Evolutionary conservation across 2,888 invertebrate genomes (phyloP).

Genomic region (Campopleginae sp.): DNA sequence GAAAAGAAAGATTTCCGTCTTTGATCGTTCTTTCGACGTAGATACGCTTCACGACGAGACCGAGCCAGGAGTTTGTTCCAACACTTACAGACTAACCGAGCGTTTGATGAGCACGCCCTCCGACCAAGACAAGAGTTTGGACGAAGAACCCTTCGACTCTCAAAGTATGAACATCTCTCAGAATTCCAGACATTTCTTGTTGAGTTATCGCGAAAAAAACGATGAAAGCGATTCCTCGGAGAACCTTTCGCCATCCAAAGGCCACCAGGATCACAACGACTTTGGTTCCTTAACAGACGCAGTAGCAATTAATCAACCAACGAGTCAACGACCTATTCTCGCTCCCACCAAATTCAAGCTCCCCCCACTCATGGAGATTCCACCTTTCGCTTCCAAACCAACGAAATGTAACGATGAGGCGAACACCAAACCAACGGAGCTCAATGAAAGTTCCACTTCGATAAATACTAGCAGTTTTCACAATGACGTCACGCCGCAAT

Average conservation of each 20-base stretch:
- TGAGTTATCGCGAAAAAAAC: conserved; percentile 67
- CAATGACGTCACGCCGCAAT: conserved; percentile 14
- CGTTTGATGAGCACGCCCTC: conserved; percentile 67
- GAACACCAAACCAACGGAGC: background rate
- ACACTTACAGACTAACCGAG: conserved; percentile 63
- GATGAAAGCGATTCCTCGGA: conserved; percentile 66
- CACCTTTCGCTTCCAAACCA: conserved; percentile 15
- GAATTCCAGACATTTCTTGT: conserved; percentile 37
- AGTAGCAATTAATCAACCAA: background rate
- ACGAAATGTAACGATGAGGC: conserved; percentile 4
- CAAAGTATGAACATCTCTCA: conserved; percentile 44
- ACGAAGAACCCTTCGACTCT: conserved; percentile 30
- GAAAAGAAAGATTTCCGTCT: conserved; percentile 77
- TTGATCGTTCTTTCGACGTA: conserved; percentile 77
- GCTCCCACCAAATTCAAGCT: conserved; percentile 69
- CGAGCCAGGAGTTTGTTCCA: conserved; percentile 29
- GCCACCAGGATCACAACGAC: conserved; percentile 4
- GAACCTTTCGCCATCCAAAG: conserved; percentile 59
- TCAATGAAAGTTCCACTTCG: conserved; percentile 3
- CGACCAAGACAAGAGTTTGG: conserved; percentile 23
- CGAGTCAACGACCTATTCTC: conserved; percentile 54
- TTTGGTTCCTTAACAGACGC: background rate
- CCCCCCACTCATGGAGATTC: conserved; percentile 46
- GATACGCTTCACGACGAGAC: conserved; percentile 62
- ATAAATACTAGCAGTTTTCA: background rate